A percentile compares a stretch with the other conserved stretches of the same genome.
phyloP scores from a whole-genome alignment of 2,113 vertebrate genomes.

The Butorides virescens region DNA sequence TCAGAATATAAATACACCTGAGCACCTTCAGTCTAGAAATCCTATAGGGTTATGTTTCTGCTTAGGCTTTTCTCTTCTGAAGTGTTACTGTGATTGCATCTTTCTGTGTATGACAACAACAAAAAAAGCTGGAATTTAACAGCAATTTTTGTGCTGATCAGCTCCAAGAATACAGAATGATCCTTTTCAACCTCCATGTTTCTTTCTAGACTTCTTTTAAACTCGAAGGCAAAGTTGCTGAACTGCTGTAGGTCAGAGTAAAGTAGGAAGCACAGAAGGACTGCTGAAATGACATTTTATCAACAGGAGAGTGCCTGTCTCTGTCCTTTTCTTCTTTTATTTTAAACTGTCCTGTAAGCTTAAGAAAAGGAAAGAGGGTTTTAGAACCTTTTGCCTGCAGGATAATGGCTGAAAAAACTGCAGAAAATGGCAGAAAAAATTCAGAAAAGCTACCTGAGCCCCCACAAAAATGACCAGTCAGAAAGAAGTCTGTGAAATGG shows the following conservation, averaged over 20 bases:
- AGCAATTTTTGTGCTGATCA: not conserved
- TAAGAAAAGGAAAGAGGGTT: not conserved
- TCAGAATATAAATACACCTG: not conserved
- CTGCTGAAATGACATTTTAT: not conserved
- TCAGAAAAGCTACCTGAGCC: not conserved
- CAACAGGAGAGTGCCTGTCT: not conserved
- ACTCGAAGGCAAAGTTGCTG: not conserved
- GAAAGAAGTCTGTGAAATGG: not conserved
- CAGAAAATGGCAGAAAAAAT: constrained; percentile 35
- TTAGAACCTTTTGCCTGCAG: constrained; percentile 20
- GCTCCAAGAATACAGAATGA: not conserved
- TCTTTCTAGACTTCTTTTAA: not conserved
- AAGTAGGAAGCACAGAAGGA: not conserved
- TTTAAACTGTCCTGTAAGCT: constrained; percentile 13
- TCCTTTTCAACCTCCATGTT: not conserved
- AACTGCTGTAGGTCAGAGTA: not conserved
- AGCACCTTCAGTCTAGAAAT: not conserved
- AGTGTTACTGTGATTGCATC: not conserved
- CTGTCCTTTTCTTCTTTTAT: constrained; percentile 22
- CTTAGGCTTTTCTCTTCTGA: not conserved
- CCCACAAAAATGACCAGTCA: not conserved
- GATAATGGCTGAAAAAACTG: constrained; percentile 24
- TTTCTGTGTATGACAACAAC: not conserved
- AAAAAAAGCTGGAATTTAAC: not conserved
- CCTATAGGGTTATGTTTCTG: not conserved